Conservation (phyloP, 2,113 vertebrate genomes). For the Vulpes lagopus region DNA sequence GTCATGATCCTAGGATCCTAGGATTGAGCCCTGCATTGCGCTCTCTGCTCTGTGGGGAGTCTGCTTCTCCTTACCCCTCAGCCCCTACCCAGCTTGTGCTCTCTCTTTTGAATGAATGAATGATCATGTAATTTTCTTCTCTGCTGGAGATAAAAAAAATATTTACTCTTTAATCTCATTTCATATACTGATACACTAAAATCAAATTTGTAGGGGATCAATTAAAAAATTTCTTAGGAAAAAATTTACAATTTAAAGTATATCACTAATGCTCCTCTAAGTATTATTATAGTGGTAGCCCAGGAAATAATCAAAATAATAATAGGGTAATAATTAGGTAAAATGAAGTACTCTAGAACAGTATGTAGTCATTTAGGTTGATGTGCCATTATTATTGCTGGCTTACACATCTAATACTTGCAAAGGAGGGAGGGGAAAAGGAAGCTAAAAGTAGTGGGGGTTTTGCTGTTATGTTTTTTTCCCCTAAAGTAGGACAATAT, state of each 20-base stretch:
- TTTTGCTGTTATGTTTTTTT: neutral
- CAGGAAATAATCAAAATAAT: constrained; percentile 11
- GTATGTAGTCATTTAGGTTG: neutral
- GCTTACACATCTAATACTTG: neutral
- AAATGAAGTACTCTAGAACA: neutral
- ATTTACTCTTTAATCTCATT: constrained; percentile 23
- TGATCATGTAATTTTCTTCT: neutral
- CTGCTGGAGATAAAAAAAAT: neutral
- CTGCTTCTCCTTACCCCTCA: neutral
- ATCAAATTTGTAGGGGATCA: constrained; percentile 41
- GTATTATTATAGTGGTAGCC: constrained; percentile 21
- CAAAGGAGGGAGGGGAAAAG: constrained; percentile 1
- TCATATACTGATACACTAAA: constrained; percentile 29
- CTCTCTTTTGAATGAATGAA: neutral
- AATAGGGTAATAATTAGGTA: neutral
- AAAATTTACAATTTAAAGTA: constrained; percentile 31
- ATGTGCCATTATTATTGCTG: neutral
- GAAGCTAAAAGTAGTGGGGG: neutral
- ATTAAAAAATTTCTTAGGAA: constrained; percentile 21
- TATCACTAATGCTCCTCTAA: constrained; percentile 21
- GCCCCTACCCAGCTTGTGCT: neutral
- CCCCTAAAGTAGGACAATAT: constrained; percentile 15
- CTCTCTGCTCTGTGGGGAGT: neutral
- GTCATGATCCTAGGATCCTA: neutral
- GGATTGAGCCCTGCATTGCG: neutral